These are phyloP conservation scores for Drosophila pandora DNA, from an alignment of 1,140 invertebrate species.

Conservation along the genomic window DNA sequence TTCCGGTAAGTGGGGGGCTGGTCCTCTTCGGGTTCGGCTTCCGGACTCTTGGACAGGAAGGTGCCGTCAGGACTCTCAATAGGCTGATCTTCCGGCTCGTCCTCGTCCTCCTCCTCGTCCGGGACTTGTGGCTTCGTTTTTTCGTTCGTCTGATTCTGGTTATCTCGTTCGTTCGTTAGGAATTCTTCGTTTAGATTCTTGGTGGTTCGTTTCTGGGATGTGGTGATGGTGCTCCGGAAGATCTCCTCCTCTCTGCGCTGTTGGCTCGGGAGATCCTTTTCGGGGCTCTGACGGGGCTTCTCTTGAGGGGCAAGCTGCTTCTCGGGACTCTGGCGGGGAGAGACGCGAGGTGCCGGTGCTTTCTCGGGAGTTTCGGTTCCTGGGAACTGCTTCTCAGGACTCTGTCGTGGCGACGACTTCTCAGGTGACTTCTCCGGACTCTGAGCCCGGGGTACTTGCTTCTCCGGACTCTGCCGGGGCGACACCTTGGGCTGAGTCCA, in stretches of 20 bases:
- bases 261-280: slow-evolving; percentile 32
- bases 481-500: slow-evolving; percentile 11
- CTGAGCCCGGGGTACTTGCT: slow-evolving; percentile 6
- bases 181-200: slow-evolving; percentile 67
- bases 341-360: not conserved
- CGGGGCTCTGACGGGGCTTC: slow-evolving; percentile 32
- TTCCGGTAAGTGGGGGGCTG: slow-evolving; percentile 59
- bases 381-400: slow-evolving; percentile 23
- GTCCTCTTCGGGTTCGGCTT: slow-evolving; percentile 32
- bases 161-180: slow-evolving; percentile 62
- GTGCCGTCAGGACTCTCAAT: slow-evolving; percentile 68
- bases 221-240: slow-evolving; percentile 49
- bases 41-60: slow-evolving; percentile 57
- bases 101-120: slow-evolving; percentile 3
- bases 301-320: slow-evolving; percentile 19
- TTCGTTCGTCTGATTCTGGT: slow-evolving; percentile 22
- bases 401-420: slow-evolving; percentile 17
- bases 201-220: slow-evolving; percentile 47
- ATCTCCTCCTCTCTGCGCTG: slow-evolving; percentile 40
- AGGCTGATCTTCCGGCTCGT: not conserved
- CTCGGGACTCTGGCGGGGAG: slow-evolving; percentile 11
- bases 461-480: slow-evolving; percentile 32
- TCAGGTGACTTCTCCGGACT: slow-evolving; percentile 11
- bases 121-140: slow-evolving; percentile 12
- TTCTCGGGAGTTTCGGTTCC: slow-evolving; percentile 10